These are phyloP conservation scores for Tetramorium simillimum DNA, from an alignment of 1,140 invertebrate genomes.

Conservation along the genomic window DNA sequence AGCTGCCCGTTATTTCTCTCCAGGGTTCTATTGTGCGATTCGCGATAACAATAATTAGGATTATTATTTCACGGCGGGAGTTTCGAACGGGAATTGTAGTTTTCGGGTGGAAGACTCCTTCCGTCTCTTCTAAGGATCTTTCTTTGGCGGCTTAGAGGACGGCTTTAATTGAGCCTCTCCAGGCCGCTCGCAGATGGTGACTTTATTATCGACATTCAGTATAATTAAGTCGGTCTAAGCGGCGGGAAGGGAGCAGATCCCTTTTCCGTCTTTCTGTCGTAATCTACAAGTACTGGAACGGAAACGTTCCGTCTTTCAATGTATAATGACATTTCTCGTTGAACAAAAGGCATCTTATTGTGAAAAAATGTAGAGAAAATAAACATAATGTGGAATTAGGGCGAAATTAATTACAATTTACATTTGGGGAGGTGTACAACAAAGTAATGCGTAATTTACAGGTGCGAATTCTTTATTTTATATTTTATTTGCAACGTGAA, in stretches of 20 bases:
- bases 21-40: conserved; percentile 21
- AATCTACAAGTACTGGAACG: conserved; percentile 38
- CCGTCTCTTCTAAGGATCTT: conserved; percentile 34
- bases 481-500: background rate
- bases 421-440: background rate
- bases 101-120: conserved; percentile 37
- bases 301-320: conserved; percentile 24
- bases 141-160: conserved; percentile 64
- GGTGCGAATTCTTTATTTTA: background rate
- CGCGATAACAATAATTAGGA: conserved; percentile 58
- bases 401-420: background rate
- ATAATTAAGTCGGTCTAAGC: conserved; percentile 73
- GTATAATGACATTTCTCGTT: background rate
- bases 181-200: conserved; percentile 72
- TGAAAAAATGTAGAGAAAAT: background rate
- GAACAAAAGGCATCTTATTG: background rate
- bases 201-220: conserved; percentile 77
- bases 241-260: conserved; percentile 15
- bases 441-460: background rate
- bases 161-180: conserved; percentile 74
- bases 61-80: conserved; percentile 60
- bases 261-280: conserved; percentile 21
- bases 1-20: conserved; percentile 5
- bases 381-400: too few relatives aligned
- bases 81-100: conserved; percentile 57